A percentile compares a stretch with the other conserved stretches of the same genome.
phyloP scores from a whole-genome alignment of 2,113 vertebrate species.

The Neogale vison region DNA sequence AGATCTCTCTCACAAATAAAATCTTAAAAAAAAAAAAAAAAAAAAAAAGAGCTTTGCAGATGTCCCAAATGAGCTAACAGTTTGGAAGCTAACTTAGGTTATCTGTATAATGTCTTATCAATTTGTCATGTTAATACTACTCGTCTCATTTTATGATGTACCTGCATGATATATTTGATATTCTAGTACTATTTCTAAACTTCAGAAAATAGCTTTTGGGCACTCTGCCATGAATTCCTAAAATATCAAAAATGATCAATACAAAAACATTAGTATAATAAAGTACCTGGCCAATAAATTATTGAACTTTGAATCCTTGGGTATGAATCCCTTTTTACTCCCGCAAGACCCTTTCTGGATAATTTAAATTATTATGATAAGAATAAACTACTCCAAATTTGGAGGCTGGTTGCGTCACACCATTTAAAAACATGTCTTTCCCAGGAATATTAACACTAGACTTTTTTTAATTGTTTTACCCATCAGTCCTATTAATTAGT shows the following conservation, averaged over 20 bases:
- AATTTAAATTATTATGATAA: not conserved
- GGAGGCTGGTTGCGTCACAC: not conserved
- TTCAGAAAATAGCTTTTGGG: not conserved
- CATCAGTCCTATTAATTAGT: not conserved
- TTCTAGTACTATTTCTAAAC: not conserved
- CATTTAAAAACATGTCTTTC: not conserved
- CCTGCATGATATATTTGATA: not conserved
- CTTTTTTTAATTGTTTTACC: not conserved
- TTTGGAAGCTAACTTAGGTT: not conserved
- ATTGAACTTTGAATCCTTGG: not conserved
- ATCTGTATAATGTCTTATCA: not conserved
- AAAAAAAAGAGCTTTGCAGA: not conserved
- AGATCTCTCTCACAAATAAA: too few relatives aligned
- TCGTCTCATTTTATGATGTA: not conserved
- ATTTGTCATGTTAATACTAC: not conserved
- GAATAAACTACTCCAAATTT: not conserved
- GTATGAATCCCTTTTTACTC: not conserved
- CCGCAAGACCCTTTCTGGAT: not conserved
- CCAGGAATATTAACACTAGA: not conserved
- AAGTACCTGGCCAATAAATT: not conserved
- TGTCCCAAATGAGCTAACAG: not conserved
- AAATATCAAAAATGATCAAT: slow-evolving; percentile 4
- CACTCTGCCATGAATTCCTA: not conserved
- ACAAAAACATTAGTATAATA: not conserved
- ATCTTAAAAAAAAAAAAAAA: too few relatives aligned